Evolutionary conservation across 2,888 invertebrate species (phyloP).

Genomic region (Molanna angustata): DNA sequence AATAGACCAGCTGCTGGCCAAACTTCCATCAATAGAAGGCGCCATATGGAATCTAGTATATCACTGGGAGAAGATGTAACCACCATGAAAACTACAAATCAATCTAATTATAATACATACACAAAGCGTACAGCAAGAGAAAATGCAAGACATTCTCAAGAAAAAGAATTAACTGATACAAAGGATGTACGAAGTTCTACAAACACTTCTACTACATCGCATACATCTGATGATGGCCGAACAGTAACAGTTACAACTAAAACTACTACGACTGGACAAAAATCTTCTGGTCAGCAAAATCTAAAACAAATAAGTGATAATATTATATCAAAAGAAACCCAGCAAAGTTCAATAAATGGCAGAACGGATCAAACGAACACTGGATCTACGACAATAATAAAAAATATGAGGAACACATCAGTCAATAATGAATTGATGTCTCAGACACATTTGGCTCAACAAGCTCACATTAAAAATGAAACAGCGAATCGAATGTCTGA

Average conservation of each 20-base stretch:
- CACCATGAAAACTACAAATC: slow-evolving; percentile 56
- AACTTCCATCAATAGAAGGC: slow-evolving; percentile 54
- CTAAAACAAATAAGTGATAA: slow-evolving; percentile 30
- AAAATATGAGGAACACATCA: slow-evolving; percentile 25
- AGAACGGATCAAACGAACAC: slow-evolving; percentile 11
- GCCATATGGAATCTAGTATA: slow-evolving; percentile 67
- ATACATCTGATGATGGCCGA: slow-evolving; percentile 52
- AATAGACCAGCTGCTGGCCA: slow-evolving; percentile 47
- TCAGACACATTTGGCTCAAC: slow-evolving; percentile 37
- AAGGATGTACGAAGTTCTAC: slow-evolving; percentile 21
- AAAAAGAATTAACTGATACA: slow-evolving; percentile 13
- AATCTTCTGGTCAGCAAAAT: slow-evolving; percentile 38
- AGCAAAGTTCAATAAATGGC: slow-evolving; percentile 27
- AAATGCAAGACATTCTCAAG: slow-evolving; percentile 26
- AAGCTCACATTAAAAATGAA: slow-evolving; percentile 34
- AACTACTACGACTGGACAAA: slow-evolving; percentile 42
- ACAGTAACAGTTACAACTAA: slow-evolving; percentile 52
- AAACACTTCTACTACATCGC: slow-evolving; percentile 40
- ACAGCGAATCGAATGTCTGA: slow-evolving; percentile 33
- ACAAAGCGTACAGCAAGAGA: slow-evolving; percentile 43
- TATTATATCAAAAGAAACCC: slow-evolving; percentile 21
- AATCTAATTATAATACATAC: slow-evolving; percentile 56
- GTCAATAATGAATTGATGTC: slow-evolving; percentile 40
- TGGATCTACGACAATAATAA: slow-evolving; percentile 37
- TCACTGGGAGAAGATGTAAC: slow-evolving; percentile 57